Evolutionary conservation across 2,113 vertebrate species (phyloP).

Genomic region (Fregetta grallaria): DNA sequence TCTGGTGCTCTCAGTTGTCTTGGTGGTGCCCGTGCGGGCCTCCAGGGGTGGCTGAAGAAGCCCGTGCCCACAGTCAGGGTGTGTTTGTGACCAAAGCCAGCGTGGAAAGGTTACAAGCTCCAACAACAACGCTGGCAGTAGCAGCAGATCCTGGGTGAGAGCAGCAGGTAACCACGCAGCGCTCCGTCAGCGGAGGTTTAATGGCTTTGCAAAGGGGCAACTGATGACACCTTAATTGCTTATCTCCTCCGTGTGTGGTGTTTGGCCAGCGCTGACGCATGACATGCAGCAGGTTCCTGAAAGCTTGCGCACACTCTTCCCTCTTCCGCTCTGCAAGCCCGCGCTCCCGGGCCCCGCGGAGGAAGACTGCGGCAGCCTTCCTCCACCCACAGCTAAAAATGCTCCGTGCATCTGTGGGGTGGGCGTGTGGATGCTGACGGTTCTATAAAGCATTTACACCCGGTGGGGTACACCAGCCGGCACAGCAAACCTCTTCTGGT

Average conservation of each 20-base stretch:
- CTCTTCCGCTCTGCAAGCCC: not conserved
- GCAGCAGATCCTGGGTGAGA: not conserved
- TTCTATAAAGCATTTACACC: too few species aligned
- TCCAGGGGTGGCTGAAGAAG: not conserved
- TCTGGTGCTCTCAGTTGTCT: not conserved
- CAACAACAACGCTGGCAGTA: rapidly evolving
- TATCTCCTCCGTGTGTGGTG: rapidly evolving
- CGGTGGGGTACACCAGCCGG: not conserved
- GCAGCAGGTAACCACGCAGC: not conserved
- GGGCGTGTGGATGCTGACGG: rapidly evolving
- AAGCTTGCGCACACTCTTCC: not conserved
- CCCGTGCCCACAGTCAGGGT: too few species aligned
- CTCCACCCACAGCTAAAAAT: not conserved
- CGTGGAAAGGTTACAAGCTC: not conserved
- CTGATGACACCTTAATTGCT: too few species aligned
- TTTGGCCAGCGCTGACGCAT: rapidly evolving
- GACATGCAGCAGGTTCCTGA: not conserved
- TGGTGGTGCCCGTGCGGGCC: not conserved
- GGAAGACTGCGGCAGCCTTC: too few species aligned
- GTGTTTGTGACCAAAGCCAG: not conserved
- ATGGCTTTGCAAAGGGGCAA: not conserved
- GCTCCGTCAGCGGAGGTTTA: not conserved
- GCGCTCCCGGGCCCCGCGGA: rapidly evolving
- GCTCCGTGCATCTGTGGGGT: rapidly evolving
- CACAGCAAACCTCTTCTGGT: not conserved